Conservation (phyloP, 2,797 vertebrate genomes). For the Phrynocephalus forsythii region DNA sequence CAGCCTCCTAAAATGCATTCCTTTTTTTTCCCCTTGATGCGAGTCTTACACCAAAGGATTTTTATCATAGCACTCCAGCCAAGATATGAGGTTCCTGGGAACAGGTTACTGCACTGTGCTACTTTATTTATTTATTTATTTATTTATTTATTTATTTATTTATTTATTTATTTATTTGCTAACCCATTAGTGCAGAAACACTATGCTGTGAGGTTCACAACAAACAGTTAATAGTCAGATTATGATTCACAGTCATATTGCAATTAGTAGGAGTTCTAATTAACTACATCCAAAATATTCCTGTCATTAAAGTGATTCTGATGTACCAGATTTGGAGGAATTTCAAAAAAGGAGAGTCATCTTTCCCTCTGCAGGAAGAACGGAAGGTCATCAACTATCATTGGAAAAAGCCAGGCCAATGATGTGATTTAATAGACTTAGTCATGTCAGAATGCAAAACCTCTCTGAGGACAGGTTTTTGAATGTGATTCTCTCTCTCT, state of each 20-base stretch:
- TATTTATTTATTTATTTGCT: too few species aligned
- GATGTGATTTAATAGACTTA: background rate
- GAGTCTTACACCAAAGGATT: slow-evolving; percentile 24
- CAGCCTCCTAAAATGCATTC: background rate
- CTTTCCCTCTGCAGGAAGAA: background rate
- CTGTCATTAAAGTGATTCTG: slow-evolving; percentile 23
- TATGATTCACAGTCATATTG: background rate
- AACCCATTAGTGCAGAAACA: too few species aligned
- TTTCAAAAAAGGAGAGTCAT: background rate
- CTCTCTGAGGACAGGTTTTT: background rate
- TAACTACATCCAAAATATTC: slow-evolving; percentile 34
- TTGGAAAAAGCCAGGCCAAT: background rate
- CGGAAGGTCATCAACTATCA: slow-evolving; percentile 5
- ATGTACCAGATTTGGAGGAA: slow-evolving; percentile 3
- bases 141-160: too few species aligned
- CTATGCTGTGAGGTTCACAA: too few species aligned
- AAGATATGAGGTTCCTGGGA: slow-evolving; percentile 18
- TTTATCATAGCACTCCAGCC: slow-evolving; percentile 33
- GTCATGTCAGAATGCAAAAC: background rate
- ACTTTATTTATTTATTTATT: too few species aligned
- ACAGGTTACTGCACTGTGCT: background rate
- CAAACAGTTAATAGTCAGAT: background rate
- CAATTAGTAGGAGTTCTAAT: background rate
- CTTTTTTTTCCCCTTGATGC: background rate
- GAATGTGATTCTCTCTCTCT: background rate